Evolutionary conservation across 1,140 invertebrate species (phyloP).

Genomic region (Chelonus insularis): DNA sequence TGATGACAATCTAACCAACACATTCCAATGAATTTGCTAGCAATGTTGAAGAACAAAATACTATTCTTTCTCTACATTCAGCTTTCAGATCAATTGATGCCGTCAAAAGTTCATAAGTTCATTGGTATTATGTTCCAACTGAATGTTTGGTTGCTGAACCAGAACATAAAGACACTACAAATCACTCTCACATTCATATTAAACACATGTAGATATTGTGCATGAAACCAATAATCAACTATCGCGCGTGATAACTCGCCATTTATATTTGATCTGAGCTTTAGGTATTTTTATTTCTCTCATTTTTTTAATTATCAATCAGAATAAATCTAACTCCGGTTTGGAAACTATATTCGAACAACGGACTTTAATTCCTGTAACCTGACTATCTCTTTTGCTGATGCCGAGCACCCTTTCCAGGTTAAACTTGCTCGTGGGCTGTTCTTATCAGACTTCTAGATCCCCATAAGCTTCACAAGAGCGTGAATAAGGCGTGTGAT

Average conservation of each 20-base stretch:
- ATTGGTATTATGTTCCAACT: neutral
- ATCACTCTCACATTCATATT: too few relatives aligned
- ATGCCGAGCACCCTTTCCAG: constrained; percentile 12
- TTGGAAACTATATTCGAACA: constrained; percentile 5
- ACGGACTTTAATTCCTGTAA: constrained; percentile 17
- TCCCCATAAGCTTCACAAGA: constrained; percentile 15
- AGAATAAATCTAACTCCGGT: neutral
- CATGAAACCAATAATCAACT: neutral
- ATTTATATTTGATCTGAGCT: neutral
- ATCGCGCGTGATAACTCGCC: neutral
- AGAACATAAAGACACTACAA: neutral
- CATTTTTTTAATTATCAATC: constrained; percentile 7
- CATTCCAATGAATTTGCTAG: neutral
- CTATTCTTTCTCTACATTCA: neutral
- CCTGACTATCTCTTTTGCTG: constrained; percentile 1
- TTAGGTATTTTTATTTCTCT: neutral
- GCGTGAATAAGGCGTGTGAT: constrained; percentile 18
- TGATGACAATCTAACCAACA: constrained; percentile 7
- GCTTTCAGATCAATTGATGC: neutral
- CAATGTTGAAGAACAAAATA: neutral
- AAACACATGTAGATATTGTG: too few relatives aligned
- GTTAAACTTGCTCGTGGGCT: constrained; percentile 11
- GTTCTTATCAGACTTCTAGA: constrained; percentile 14
- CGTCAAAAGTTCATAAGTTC: neutral
- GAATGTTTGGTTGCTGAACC: neutral